Base-by-base conservation (phyloP, 2,797 vertebrate species). In the Cryptoprocta ferox region DNA sequence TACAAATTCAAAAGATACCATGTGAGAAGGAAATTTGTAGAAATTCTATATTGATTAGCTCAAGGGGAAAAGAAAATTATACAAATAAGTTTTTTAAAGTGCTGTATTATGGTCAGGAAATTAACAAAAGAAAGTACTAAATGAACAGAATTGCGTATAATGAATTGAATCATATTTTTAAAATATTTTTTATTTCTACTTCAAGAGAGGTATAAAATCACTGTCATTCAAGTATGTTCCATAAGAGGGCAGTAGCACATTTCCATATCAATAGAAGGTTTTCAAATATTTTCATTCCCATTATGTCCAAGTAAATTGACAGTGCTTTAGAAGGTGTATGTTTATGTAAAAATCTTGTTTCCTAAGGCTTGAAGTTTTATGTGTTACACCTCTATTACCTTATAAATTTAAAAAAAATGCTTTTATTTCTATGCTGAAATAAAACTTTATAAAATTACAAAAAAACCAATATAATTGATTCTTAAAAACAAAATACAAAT, bases 191-290 rank as follows among this genome's bases (percentile, higher is more conserved):
- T 81, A 30, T 93, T 2, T 45, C 21, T 59, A 48, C 14, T 79
- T 86, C 3, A 26, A 80, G 82, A 79, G 37, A 24, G 39, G 21
- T 21, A 19, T 37, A 83, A 63, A 89, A 87, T 4, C 1, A 1
- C 0, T 98, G 98, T 89, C 35, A 94, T 97, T 92, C 80, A 45
- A 3, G 0, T 18, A 0, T 5, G 7, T 92, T 78, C 98, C 98
- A 98, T 96, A 94, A 50, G 98, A 97, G 98, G 98, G 98, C 93
- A 98, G 97, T 98, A 95, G 79, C 4, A 1, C 70, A 95, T 89
- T 71, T 97, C 92, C 0, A 45, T 73, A 48, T 39, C 1, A 80
- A 2, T 56, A 66, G 35, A 63, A 78, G 35, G 83, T 88, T 71
- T 68, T 83, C 53, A 91, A 48, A 1, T 18, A 10, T 35, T 93